Evolutionary conservation across 37 sponge, comb jelly and placozoan species (phyloP).

Genomic region (Tethya wilhelma): DNA sequence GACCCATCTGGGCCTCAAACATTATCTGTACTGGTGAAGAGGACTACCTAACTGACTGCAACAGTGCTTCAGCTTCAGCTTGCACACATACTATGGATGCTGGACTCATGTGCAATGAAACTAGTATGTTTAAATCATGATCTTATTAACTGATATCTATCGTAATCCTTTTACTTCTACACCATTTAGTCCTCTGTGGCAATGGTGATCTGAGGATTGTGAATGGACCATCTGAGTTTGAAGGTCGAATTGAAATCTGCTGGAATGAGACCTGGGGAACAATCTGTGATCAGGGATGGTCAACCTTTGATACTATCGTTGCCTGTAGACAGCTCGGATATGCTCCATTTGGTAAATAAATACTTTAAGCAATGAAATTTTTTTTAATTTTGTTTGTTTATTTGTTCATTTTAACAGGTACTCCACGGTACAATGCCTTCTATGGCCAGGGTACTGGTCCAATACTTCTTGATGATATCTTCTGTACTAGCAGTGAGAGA

Average conservation of each 20-base stretch:
- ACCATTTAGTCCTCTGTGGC: background rate
- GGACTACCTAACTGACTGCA: constrained; percentile 1
- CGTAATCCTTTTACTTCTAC: too few relatives aligned
- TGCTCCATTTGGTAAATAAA: background rate
- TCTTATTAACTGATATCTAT: too few relatives aligned
- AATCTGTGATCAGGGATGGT: constrained; percentile 3
- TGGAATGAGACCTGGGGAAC: background rate
- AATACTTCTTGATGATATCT: constrained; percentile 26
- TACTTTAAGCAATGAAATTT: too few relatives aligned
- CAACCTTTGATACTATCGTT: background rate
- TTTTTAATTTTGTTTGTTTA: background rate
- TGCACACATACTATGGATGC: constrained; percentile 33
- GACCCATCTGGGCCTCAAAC: background rate
- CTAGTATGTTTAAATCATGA: constrained; percentile 4
- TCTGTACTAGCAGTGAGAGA: constrained; percentile 13
- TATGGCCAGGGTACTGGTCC: constrained; percentile 43
- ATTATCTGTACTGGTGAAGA: constrained; percentile 18
- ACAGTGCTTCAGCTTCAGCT: background rate
- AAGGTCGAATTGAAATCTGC: constrained; percentile 6
- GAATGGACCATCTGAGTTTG: background rate
- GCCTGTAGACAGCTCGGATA: constrained; percentile 19
- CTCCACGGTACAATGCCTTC: constrained; percentile 19
- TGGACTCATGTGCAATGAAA: constrained; percentile 13
- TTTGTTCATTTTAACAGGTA: too few relatives aligned
- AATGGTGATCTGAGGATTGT: background rate